phyloP scores from a whole-genome alignment of 1,140 invertebrate species.

The Lamellibrachia luymesi region DNA sequence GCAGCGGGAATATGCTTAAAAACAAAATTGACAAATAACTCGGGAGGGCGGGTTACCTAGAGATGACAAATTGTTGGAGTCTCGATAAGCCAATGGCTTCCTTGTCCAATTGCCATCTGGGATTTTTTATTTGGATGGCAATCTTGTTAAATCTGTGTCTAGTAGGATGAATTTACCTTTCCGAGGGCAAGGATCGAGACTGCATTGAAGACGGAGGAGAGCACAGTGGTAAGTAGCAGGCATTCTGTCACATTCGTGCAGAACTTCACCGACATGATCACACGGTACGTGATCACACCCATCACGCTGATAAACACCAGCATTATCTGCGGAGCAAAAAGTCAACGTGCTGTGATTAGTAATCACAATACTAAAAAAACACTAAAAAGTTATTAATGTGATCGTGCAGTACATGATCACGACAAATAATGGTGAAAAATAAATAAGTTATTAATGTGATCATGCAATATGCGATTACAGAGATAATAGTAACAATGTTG shows the following conservation, averaged over 20 bases:
- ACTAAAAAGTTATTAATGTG: neutral
- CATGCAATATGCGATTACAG: neutral
- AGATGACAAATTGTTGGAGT: too few relatives aligned
- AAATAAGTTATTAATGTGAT: neutral
- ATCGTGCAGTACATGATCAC: neutral
- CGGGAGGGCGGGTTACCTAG: too few relatives aligned
- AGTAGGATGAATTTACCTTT: slow-evolving; percentile 35
- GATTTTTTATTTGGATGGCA: too few relatives aligned
- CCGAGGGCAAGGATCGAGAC: slow-evolving; percentile 56
- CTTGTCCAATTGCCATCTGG: too few relatives aligned
- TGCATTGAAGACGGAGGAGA: slow-evolving; percentile 55
- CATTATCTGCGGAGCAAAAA: slow-evolving; percentile 29
- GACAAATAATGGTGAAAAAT: neutral
- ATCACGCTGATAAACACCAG: slow-evolving; percentile 39
- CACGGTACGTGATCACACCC: slow-evolving; percentile 46
- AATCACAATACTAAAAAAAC: neutral
- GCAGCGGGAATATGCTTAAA: too few relatives aligned
- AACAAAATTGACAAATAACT: too few relatives aligned
- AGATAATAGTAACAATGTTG: neutral
- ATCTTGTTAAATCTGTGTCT: too few relatives aligned
- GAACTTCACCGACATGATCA: slow-evolving; percentile 53
- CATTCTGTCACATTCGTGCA: slow-evolving; percentile 42
- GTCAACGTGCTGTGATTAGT: too few relatives aligned
- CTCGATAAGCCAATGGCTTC: too few relatives aligned
- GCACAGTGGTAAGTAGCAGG: slow-evolving; percentile 48